Evolutionary conservation across 1,140 invertebrate species (phyloP).

Genomic region (Megalonaias nervosa): DNA sequence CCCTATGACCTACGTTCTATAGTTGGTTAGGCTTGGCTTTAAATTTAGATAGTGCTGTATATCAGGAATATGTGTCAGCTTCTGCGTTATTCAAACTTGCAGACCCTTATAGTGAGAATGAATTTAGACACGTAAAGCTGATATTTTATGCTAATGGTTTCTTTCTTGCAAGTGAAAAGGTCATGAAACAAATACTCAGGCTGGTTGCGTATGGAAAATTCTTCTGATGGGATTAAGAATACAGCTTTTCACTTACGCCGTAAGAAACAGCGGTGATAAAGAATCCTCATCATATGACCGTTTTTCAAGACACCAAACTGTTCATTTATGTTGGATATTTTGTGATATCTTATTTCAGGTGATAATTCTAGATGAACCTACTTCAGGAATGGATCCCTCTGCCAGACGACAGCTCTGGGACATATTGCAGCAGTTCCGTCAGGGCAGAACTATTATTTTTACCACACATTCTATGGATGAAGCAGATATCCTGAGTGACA

Average conservation of each 20-base stretch:
- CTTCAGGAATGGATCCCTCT: conserved; percentile 95
- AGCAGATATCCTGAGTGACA: conserved; percentile 93
- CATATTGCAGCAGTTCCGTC: conserved; percentile 70
- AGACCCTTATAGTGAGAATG: no score
- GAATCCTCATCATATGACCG: background rate
- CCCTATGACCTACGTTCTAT: no score
- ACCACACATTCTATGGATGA: conserved; percentile 99
- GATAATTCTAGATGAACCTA: conserved; percentile 79
- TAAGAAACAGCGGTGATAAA: background rate
- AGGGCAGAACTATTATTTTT: conserved; percentile 85
- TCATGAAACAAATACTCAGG: conserved; percentile 56
- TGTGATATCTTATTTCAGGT: conserved; percentile 31
- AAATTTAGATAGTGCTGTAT: no score
- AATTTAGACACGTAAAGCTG: background rate
- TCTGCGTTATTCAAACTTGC: no score
- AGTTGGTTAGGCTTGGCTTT: no score
- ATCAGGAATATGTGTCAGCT: no score
- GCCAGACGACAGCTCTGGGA: conserved; percentile 92
- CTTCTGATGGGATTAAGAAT: no score
- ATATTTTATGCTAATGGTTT: background rate
- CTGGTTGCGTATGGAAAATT: conserved; percentile 61
- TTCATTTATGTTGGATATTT: background rate
- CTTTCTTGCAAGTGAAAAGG: background rate
- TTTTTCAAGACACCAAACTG: background rate
- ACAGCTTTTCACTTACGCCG: no score